phyloP scores from a whole-genome alignment of 2,888 invertebrate species.

The Physocephala rufipes region DNA sequence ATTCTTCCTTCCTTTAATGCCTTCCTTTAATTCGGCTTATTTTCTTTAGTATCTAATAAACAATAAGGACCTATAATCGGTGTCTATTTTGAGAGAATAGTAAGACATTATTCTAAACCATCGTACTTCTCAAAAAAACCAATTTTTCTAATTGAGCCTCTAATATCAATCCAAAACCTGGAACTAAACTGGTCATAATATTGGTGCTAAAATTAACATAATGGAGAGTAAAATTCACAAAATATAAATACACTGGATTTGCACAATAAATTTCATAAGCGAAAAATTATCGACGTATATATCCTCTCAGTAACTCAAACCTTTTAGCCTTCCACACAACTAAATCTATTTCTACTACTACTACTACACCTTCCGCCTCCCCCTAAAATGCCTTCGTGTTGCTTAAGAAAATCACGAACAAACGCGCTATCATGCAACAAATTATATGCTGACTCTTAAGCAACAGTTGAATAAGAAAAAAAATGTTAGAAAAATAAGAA shows the following conservation, averaged over 20 bases:
- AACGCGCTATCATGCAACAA: conserved; percentile 8
- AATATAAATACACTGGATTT: not conserved
- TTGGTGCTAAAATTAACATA: not conserved
- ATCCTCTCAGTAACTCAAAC: not conserved
- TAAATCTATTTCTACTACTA: not conserved
- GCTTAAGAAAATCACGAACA: not conserved
- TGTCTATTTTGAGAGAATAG: too few relatives aligned
- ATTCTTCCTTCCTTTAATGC: too few relatives aligned
- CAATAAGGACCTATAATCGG: too few relatives aligned
- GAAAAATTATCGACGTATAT: too few relatives aligned
- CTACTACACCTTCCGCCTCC: not conserved
- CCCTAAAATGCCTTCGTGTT: not conserved
- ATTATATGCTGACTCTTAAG: not conserved
- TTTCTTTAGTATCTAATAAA: too few relatives aligned
- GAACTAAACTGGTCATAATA: too few relatives aligned
- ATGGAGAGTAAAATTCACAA: not conserved
- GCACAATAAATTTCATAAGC: too few relatives aligned
- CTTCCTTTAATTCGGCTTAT: too few relatives aligned
- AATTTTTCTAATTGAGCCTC: too few relatives aligned
- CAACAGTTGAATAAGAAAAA: conserved; percentile 1
- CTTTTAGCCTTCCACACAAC: not conserved
- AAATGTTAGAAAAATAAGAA: not conserved
- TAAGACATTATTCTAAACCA: too few relatives aligned
- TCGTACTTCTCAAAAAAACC: conserved; percentile 9
- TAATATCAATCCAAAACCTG: too few relatives aligned